Conservation (phyloP, 2,888 invertebrate species). For the Pollenia amentaria region DNA sequence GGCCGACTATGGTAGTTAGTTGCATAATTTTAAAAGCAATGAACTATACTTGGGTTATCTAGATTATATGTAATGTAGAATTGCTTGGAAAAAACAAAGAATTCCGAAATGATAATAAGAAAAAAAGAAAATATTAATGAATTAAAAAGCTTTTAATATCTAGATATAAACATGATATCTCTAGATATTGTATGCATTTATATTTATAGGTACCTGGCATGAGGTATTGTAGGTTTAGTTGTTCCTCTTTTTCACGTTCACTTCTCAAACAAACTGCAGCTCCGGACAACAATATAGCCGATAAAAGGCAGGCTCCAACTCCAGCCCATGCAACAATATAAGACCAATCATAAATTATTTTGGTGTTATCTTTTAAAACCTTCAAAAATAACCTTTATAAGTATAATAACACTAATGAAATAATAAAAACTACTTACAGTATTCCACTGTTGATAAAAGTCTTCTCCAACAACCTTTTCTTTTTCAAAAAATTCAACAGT, state of each 20-base stretch:
- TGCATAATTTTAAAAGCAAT: no score
- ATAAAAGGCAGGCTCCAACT: slow-evolving; percentile 95
- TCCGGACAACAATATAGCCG: slow-evolving; percentile 96
- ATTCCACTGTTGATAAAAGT: slow-evolving; percentile 96
- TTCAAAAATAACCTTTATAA: slow-evolving; percentile 79
- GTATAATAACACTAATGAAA: background rate
- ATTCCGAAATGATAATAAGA: no score
- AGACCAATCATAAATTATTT: slow-evolving; percentile 97
- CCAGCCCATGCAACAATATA: slow-evolving; percentile 99
- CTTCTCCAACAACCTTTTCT: slow-evolving; percentile 96
- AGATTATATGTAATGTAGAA: no score
- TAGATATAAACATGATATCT: background rate
- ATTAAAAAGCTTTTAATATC: background rate
- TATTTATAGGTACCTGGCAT: slow-evolving; percentile 91
- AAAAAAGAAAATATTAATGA: background rate
- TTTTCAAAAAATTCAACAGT: slow-evolving; percentile 98
- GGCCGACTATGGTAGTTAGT: no score
- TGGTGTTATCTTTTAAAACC: slow-evolving; percentile 94
- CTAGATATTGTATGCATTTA: background rate
- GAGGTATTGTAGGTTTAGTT: slow-evolving; percentile 98
- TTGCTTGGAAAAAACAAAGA: no score
- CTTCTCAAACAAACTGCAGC: slow-evolving; percentile 97
- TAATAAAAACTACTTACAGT: slow-evolving; percentile 86
- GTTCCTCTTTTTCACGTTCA: slow-evolving; percentile 97
- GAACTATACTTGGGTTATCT: no score